A percentile compares a stretch with the other conserved stretches of the same genome.
Conservation (phyloP, 2,113 vertebrate species). For the Oryzias woworae region DNA sequence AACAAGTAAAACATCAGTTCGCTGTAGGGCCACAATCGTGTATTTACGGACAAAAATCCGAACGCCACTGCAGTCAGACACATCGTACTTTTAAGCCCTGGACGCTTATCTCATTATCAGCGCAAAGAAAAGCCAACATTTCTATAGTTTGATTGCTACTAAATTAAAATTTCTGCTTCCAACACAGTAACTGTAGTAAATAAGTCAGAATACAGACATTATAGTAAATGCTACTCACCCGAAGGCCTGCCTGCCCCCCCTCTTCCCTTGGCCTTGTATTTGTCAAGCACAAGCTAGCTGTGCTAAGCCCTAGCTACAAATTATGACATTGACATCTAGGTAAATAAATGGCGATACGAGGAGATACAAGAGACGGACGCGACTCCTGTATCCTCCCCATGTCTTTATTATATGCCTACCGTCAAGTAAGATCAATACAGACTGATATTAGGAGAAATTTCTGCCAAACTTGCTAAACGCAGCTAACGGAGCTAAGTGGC, state of each 20-base stretch:
- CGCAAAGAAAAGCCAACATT: too few species aligned
- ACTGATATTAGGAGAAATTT: slow-evolving; percentile 1
- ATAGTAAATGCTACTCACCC: slow-evolving; percentile 53
- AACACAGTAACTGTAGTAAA: neutral
- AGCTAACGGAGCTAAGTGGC: slow-evolving; percentile 62
- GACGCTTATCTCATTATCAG: too few species aligned
- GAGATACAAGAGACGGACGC: slow-evolving; percentile 12
- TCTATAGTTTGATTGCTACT: too few species aligned
- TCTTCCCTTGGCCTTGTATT: slow-evolving; percentile 51
- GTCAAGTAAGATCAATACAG: neutral
- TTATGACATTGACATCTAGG: slow-evolving; percentile 56
- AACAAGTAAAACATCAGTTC: too few species aligned
- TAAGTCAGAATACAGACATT: slow-evolving; percentile 8
- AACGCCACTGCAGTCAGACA: too few species aligned
- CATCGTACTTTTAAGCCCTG: too few species aligned
- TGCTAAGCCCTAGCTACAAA: slow-evolving; percentile 60
- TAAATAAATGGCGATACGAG: slow-evolving; percentile 16
- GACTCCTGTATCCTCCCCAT: slow-evolving; percentile 50
- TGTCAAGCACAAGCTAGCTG: slow-evolving; percentile 45
- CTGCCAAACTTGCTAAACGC: slow-evolving; percentile 34
- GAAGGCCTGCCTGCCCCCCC: slow-evolving; percentile 51
- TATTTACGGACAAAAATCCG: too few species aligned
- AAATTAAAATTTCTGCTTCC: neutral
- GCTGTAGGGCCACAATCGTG: too few species aligned
- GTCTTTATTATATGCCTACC: neutral